phyloP scores from a whole-genome alignment of 2,888 invertebrate genomes.

The Melieria crassipennis region DNA sequence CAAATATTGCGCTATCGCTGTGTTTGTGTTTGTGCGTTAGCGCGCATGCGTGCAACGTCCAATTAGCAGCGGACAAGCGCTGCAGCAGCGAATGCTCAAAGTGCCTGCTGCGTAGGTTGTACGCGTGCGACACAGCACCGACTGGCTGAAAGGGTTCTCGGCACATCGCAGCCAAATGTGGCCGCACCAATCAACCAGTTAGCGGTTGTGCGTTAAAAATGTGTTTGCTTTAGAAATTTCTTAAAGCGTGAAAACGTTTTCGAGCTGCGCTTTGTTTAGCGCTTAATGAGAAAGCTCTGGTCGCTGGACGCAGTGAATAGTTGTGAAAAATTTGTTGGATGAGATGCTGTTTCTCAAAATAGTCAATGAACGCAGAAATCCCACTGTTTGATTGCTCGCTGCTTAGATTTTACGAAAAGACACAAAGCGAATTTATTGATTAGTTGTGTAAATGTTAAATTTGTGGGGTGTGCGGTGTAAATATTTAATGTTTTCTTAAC shows the following conservation, averaged over 20 bases:
- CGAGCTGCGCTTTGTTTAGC: constrained; percentile 36
- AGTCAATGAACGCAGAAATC: too few relatives aligned
- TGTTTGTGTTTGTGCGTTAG: constrained; percentile 1
- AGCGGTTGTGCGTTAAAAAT: constrained; percentile 40
- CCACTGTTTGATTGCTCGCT: neutral
- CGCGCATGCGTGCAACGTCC: constrained; percentile 41
- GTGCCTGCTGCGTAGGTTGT: neutral
- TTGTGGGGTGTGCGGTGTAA: too few relatives aligned
- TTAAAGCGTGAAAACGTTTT: constrained; percentile 38
- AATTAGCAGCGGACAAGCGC: constrained; percentile 31
- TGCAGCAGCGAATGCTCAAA: neutral
- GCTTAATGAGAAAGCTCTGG: constrained; percentile 38
- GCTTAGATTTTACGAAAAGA: neutral
- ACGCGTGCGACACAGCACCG: neutral
- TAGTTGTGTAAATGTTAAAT: too few relatives aligned
- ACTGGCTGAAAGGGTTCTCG: neutral
- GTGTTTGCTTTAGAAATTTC: constrained; percentile 25
- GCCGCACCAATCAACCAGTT: constrained; percentile 21
- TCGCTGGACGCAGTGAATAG: neutral
- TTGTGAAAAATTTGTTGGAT: neutral
- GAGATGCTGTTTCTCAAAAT: neutral
- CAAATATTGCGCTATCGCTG: constrained; percentile 6
- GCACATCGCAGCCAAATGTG: neutral
- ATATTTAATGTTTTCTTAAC: too few relatives aligned
- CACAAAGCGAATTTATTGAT: neutral